Conservation (phyloP, 2,113 vertebrate species). For the Bubalus kerabau region DNA sequence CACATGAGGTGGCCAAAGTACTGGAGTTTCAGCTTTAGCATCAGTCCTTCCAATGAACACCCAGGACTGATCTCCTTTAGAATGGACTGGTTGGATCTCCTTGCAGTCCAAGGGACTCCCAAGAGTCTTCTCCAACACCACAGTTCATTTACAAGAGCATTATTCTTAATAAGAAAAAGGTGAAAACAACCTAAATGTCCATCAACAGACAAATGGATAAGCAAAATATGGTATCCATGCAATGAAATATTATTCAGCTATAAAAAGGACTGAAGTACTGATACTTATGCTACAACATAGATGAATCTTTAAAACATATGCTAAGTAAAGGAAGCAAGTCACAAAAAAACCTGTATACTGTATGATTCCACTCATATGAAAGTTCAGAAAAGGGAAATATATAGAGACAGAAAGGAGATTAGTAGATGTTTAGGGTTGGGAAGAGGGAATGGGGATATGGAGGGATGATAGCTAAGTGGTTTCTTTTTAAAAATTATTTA, state of each 20-base stretch:
- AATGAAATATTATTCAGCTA: not conserved
- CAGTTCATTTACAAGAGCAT: not conserved
- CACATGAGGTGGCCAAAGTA: no score
- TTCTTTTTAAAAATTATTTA: not conserved
- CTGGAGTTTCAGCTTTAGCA: no score
- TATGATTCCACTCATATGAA: not conserved
- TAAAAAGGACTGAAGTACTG: not conserved
- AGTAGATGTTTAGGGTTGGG: not conserved
- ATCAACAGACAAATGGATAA: not conserved
- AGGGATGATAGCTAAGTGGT: not conserved
- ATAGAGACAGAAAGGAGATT: not conserved
- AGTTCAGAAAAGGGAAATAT: not conserved
- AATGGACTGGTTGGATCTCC: no score
- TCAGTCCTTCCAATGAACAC: no score
- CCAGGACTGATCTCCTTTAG: no score
- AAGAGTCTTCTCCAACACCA: no score
- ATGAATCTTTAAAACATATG: constrained; percentile 2
- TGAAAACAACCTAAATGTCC: not conserved
- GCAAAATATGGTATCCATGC: not conserved
- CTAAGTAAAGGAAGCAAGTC: not conserved
- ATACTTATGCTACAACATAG: not conserved
- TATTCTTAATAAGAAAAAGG: not conserved
- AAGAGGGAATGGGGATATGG: not conserved
- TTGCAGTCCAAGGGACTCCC: no score
- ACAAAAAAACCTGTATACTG: not conserved